Conservation (phyloP, 2,113 vertebrate species). For the Mesocricetus auratus region DNA sequence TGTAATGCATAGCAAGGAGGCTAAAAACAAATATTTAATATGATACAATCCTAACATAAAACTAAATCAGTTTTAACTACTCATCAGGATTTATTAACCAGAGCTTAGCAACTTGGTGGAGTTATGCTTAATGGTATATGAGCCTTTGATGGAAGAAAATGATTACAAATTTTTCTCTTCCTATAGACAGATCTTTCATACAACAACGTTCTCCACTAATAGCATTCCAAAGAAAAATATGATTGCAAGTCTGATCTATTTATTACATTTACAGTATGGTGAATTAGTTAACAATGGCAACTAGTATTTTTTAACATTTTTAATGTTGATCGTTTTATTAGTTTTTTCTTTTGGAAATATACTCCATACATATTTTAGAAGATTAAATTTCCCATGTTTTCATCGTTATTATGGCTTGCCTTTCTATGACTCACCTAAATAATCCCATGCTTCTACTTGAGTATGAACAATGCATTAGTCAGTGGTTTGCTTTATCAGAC, state of each 20-base stretch:
- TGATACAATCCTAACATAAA: slow-evolving; percentile 50
- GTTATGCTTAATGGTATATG: slow-evolving; percentile 10
- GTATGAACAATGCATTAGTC: neutral
- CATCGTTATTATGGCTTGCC: neutral
- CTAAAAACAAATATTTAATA: slow-evolving; percentile 69
- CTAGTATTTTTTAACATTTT: slow-evolving; percentile 22
- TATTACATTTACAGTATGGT: neutral
- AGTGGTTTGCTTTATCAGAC: neutral
- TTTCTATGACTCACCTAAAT: neutral
- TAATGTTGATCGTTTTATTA: slow-evolving; percentile 24
- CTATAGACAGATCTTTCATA: neutral
- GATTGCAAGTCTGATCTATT: neutral
- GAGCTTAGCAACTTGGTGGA: slow-evolving; percentile 16
- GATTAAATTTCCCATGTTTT: neutral
- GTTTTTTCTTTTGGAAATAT: slow-evolving; percentile 26
- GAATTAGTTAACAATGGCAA: neutral
- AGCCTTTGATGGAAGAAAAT: slow-evolving; percentile 42
- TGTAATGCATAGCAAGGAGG: slow-evolving; percentile 55
- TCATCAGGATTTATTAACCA: slow-evolving; percentile 62
- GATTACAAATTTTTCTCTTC: neutral
- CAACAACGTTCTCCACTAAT: neutral
- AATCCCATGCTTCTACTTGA: neutral
- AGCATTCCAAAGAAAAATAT: neutral
- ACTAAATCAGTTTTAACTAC: slow-evolving; percentile 66
- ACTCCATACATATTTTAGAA: neutral